These are phyloP conservation scores for Pao palembangensis DNA, from an alignment of 2,113 vertebrate genomes.

Conservation along the genomic window DNA sequence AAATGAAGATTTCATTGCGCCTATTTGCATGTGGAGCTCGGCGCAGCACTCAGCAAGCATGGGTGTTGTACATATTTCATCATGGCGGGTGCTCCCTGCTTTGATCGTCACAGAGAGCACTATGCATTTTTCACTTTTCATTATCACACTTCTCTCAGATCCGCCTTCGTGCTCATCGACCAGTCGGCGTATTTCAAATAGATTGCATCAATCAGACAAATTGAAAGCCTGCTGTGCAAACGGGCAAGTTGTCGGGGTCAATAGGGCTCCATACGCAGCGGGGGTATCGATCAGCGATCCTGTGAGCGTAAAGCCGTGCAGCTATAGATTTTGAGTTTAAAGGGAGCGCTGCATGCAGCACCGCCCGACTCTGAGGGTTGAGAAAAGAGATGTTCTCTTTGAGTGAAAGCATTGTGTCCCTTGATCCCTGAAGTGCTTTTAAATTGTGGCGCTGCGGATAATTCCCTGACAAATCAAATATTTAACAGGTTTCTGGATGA, in stretches of 20 bases:
- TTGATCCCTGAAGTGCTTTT: constrained; percentile 12
- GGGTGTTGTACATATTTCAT: constrained; percentile 2
- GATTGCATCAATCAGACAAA: constrained; percentile 35
- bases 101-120: neutral
- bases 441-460: neutral
- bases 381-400: constrained; percentile 12
- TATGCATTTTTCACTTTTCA: constrained; percentile 8
- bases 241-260: constrained; percentile 24
- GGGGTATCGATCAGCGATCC: constrained; percentile 35
- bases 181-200: constrained; percentile 1
- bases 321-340: constrained; percentile 25
- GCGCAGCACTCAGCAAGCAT: neutral
- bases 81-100: constrained; percentile 2
- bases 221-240: constrained; percentile 28
- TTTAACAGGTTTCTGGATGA: no score
- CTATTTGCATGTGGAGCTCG: neutral
- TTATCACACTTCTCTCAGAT: neutral
- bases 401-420: constrained; percentile 12
- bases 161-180: constrained; percentile 1
- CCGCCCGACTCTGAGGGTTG: constrained; percentile 1
- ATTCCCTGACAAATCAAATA: neutral
- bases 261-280: constrained; percentile 14
- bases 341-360: constrained; percentile 12
- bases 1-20: no score
- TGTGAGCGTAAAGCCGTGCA: constrained; percentile 19